Conservation (phyloP, 2,797 vertebrate genomes). For the Eurystomus glaucurus region DNA sequence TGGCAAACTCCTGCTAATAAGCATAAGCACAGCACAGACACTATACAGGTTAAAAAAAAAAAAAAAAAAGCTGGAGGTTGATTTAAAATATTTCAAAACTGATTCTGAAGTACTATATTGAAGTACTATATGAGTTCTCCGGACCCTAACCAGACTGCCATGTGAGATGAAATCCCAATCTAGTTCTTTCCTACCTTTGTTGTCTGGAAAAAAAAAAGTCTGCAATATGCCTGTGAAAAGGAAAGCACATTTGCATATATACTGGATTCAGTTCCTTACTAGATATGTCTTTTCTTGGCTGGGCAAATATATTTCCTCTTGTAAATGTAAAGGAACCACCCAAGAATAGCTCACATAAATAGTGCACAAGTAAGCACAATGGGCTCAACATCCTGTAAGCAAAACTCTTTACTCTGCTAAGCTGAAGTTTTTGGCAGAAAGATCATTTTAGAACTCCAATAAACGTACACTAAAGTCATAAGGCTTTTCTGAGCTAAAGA, state of each 20-base stretch:
- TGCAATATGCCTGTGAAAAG: background rate
- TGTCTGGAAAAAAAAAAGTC: background rate
- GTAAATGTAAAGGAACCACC: conserved; percentile 61
- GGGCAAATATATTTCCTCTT: conserved; percentile 14
- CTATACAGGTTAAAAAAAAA: background rate
- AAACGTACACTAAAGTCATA: conserved; percentile 56
- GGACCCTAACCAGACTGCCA: background rate
- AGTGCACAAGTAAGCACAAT: conserved; percentile 40
- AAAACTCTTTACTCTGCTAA: conserved; percentile 35
- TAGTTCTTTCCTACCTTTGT: background rate
- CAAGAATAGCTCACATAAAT: conserved; percentile 30
- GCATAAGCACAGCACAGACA: background rate
- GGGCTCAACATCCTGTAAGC: conserved; percentile 38
- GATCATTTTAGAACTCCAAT: conserved; percentile 55
- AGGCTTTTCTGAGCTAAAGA: conserved; percentile 71
- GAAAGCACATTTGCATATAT: background rate
- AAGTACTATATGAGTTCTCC: background rate
- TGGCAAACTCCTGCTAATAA: background rate
- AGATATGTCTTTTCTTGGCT: conserved; percentile 1
- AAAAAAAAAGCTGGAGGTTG: background rate
- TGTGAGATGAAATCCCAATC: background rate
- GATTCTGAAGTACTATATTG: background rate
- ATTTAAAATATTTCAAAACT: background rate
- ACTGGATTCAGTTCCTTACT: background rate
- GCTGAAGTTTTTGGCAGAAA: conserved; percentile 64